phyloP scores from a whole-genome alignment of 2,113 vertebrate genomes.

The Dasyornis broadbenti region DNA sequence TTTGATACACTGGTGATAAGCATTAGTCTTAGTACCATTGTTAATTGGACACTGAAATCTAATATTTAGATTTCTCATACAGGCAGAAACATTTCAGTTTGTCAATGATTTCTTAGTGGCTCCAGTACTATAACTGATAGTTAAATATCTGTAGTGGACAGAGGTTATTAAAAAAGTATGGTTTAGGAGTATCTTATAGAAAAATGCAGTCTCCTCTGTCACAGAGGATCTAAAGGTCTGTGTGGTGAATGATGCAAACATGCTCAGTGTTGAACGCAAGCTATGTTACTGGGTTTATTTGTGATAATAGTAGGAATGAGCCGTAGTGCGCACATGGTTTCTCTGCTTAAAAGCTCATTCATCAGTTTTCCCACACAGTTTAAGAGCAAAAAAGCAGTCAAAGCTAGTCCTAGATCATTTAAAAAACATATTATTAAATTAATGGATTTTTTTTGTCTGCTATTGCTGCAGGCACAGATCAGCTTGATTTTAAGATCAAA shows the following conservation, averaged over 20 bases:
- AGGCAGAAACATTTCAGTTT: background rate
- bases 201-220: background rate
- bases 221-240: background rate
- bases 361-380: background rate
- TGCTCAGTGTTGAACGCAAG: background rate
- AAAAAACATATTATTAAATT: background rate
- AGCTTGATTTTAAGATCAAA: background rate
- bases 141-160: background rate
- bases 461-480: background rate
- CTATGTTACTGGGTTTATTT: background rate
- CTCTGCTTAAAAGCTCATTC: background rate
- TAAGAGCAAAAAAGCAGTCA: background rate
- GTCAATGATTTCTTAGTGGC: background rate
- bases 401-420: background rate
- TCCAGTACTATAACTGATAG: background rate
- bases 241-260: background rate
- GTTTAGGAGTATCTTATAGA: background rate
- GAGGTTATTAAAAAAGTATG: background rate
- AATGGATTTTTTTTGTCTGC: background rate
- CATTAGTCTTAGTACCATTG: background rate
- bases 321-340: rapidly evolving
- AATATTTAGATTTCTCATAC: background rate
- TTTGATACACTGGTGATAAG: background rate
- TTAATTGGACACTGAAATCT: background rate
- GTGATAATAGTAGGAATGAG: rapidly evolving